phyloP scores from a whole-genome alignment of 2,113 vertebrate species.

The Perca fluviatilis region DNA sequence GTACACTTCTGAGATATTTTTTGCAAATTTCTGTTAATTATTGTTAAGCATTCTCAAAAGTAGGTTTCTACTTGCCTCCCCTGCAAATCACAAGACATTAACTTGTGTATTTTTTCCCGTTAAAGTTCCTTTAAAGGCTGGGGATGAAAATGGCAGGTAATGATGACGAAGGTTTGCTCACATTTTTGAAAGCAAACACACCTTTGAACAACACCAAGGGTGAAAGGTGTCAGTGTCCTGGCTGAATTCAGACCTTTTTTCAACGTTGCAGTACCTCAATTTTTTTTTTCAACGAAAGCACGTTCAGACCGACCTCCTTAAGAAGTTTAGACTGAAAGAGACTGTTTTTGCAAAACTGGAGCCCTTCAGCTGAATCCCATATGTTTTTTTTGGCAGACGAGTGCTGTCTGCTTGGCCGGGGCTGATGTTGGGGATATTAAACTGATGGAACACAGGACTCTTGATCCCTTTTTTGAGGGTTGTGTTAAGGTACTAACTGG shows the following conservation, averaged over 20 bases:
- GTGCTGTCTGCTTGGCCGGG: slow-evolving; percentile 89
- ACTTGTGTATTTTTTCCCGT: slow-evolving; percentile 73
- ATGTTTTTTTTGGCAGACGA: slow-evolving; percentile 94
- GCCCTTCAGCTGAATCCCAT: slow-evolving; percentile 87
- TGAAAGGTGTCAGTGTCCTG: slow-evolving; percentile 96
- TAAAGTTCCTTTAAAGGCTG: slow-evolving; percentile 71
- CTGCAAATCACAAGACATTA: slow-evolving; percentile 77
- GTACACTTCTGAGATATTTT: slow-evolving; percentile 8
- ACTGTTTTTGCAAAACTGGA: slow-evolving; percentile 89
- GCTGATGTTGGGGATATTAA: slow-evolving; percentile 89
- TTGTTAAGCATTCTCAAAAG: slow-evolving; percentile 2
- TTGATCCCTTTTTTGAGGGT: slow-evolving; percentile 87
- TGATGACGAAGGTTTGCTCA: slow-evolving; percentile 93
- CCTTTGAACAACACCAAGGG: slow-evolving; percentile 91
- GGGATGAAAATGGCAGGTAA: slow-evolving; percentile 89
- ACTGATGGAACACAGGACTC: slow-evolving; percentile 92
- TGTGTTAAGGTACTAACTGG: slow-evolving; percentile 84
- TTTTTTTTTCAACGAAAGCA: slow-evolving; percentile 78
- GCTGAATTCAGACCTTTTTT: slow-evolving; percentile 87
- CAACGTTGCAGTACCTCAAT: slow-evolving; percentile 82
- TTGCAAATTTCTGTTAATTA: background rate
- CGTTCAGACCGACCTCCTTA: slow-evolving; percentile 89
- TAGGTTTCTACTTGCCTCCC: slow-evolving; percentile 28
- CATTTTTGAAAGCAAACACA: slow-evolving; percentile 88
- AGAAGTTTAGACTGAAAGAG: slow-evolving; percentile 93